phyloP scores from a whole-genome alignment of 2,797 vertebrate species.

The Ctenopoma multispine region DNA sequence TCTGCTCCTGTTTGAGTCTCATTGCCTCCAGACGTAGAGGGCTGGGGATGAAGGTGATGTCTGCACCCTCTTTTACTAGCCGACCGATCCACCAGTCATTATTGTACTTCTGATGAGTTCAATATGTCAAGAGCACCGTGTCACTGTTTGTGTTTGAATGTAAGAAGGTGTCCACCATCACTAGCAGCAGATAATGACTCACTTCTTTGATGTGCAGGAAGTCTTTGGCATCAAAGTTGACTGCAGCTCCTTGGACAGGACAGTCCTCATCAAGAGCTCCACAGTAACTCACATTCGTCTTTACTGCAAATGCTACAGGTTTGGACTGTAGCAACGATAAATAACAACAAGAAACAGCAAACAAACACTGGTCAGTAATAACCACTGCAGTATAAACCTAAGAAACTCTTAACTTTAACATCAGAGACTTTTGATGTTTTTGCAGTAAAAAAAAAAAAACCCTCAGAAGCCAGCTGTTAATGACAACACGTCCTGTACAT shows the following conservation, averaged over 20 bases:
- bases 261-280: slow-evolving; percentile 96
- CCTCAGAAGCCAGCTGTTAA: background rate
- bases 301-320: slow-evolving; percentile 96
- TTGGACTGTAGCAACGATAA: slow-evolving; percentile 85
- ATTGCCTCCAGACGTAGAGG: slow-evolving; percentile 95
- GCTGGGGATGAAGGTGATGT: slow-evolving; percentile 97
- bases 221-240: slow-evolving; percentile 99
- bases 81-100: slow-evolving; percentile 98
- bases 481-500: background rate
- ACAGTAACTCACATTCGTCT: slow-evolving; percentile 97
- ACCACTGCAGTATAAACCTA: background rate
- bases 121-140: slow-evolving; percentile 31
- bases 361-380: background rate
- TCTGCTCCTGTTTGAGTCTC: slow-evolving; percentile 96
- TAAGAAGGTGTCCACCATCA: background rate
- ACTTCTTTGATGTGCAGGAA: slow-evolving; percentile 99
- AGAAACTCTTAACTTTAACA: background rate
- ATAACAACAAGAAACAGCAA: background rate
- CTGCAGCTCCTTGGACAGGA: slow-evolving; percentile 95
- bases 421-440: background rate
- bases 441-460: background rate
- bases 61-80: slow-evolving; percentile 95
- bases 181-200: slow-evolving; percentile 41
- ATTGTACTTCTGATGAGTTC: slow-evolving; percentile 90
- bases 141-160: background rate